Evolutionary conservation across 2,113 vertebrate species (phyloP).

Genomic region (Talpa occidentalis): DNA sequence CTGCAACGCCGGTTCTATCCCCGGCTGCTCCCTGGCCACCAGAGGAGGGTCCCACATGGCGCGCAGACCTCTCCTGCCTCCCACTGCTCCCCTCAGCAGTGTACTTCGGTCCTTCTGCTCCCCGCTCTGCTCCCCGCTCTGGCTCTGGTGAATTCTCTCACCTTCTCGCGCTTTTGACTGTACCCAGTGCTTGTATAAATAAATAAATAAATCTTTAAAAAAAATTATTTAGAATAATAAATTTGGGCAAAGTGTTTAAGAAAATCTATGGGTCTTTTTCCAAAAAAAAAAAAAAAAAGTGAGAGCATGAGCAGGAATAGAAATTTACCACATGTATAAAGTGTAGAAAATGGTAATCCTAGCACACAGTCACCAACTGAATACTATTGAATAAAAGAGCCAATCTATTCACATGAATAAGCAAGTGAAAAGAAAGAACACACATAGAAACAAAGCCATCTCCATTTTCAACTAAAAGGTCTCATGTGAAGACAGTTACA

Average conservation of each 20-base stretch:
- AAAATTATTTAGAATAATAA: constrained; percentile 25
- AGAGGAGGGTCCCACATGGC: no score
- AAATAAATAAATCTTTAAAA: no score
- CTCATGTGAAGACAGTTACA: constrained; percentile 51
- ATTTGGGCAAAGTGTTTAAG: background rate
- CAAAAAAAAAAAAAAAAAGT: background rate
- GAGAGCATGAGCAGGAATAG: background rate
- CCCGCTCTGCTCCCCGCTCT: no score
- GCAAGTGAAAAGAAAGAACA: background rate
- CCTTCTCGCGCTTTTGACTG: no score
- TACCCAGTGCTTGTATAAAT: no score
- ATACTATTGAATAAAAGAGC: background rate
- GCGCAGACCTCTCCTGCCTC: no score
- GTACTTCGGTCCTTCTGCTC: no score
- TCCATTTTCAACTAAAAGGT: constrained; percentile 22
- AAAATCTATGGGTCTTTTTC: background rate
- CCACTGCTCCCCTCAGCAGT: no score
- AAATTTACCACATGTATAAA: background rate
- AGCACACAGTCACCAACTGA: background rate
- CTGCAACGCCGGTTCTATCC: no score
- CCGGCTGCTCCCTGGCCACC: no score
- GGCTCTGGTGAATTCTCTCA: no score
- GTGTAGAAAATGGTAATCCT: background rate
- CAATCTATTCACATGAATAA: constrained; percentile 21
- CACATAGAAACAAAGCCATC: background rate